A percentile compares a stretch with the other conserved stretches of the same genome.
Conservation (phyloP, 1,140 invertebrate species). For the Homalodisca vitripennis region DNA sequence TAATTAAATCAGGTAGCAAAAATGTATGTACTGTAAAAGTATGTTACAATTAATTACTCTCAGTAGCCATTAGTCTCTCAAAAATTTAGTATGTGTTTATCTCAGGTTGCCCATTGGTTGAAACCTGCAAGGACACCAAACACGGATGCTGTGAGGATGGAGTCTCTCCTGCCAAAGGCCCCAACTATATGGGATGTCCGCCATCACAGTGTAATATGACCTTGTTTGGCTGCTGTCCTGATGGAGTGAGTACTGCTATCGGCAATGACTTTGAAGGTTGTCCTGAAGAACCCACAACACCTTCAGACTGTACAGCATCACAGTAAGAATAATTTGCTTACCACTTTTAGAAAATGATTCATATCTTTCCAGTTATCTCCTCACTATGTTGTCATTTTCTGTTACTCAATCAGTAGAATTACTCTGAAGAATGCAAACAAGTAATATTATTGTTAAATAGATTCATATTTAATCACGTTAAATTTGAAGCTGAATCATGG, state of each 20-base stretch:
- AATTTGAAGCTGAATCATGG: no score
- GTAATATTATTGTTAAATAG: no score
- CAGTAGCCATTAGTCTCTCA: not conserved
- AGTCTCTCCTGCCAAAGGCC: slow-evolving; percentile 75
- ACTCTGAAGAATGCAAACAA: no score
- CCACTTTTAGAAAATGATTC: no score
- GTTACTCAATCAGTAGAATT: no score
- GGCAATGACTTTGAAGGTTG: slow-evolving; percentile 85
- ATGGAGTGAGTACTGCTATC: slow-evolving; percentile 71
- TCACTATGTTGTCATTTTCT: no score
- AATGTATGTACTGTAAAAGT: not conserved
- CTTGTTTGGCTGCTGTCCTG: slow-evolving; percentile 83
- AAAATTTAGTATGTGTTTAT: not conserved
- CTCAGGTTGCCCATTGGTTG: slow-evolving; percentile 63
- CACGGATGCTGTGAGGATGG: slow-evolving; percentile 89
- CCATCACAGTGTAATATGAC: slow-evolving; percentile 69
- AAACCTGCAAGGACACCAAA: slow-evolving; percentile 77
- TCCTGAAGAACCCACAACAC: slow-evolving; percentile 55
- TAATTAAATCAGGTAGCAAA: not conserved
- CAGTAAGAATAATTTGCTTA: slow-evolving; percentile 51
- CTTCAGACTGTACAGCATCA: slow-evolving; percentile 60
- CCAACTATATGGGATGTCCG: slow-evolving; percentile 74
- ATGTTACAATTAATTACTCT: not conserved
- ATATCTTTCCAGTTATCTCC: no score
- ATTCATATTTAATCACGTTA: no score